phyloP scores from a whole-genome alignment of 2,888 invertebrate genomes.

The Catotricha subobsoleta region DNA sequence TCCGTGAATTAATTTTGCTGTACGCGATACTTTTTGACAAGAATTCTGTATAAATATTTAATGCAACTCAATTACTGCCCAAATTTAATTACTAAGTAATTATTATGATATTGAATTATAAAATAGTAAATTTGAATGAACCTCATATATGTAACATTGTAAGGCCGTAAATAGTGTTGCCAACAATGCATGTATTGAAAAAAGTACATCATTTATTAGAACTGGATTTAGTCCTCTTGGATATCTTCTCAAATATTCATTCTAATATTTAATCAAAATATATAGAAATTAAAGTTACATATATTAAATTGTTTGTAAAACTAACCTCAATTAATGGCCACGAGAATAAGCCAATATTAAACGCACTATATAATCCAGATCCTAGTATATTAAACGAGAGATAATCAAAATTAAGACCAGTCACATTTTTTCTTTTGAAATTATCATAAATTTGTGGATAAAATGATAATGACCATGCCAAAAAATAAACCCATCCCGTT shows the following conservation, averaged over 20 bases:
- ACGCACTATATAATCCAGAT: constrained; percentile 77
- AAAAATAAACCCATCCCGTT: constrained; percentile 97
- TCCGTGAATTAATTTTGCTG: constrained; percentile 47
- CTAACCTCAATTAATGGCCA: constrained; percentile 61
- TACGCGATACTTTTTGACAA: constrained; percentile 66
- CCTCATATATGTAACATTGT: constrained; percentile 85
- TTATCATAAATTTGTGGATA: constrained; percentile 94
- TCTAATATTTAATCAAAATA: no score
- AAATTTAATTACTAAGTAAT: no score
- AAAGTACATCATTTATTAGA: constrained; percentile 87
- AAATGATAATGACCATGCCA: constrained; percentile 95
- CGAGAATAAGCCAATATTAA: constrained; percentile 81
- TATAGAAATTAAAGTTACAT: no score
- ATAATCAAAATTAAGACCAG: constrained; percentile 94
- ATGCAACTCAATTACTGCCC: background rate
- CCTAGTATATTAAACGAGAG: constrained; percentile 80
- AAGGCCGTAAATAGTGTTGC: constrained; percentile 67
- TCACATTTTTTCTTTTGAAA: constrained; percentile 81
- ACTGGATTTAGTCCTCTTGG: constrained; percentile 87
- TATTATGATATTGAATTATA: no score
- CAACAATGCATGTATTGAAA: constrained; percentile 78
- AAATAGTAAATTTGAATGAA: constrained; percentile 32
- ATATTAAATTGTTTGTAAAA: no score
- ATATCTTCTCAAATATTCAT: constrained; percentile 60
- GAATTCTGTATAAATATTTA: constrained; percentile 43